Conservation (phyloP, 2,888 invertebrate genomes). For the Tubulanus polymorphus region DNA sequence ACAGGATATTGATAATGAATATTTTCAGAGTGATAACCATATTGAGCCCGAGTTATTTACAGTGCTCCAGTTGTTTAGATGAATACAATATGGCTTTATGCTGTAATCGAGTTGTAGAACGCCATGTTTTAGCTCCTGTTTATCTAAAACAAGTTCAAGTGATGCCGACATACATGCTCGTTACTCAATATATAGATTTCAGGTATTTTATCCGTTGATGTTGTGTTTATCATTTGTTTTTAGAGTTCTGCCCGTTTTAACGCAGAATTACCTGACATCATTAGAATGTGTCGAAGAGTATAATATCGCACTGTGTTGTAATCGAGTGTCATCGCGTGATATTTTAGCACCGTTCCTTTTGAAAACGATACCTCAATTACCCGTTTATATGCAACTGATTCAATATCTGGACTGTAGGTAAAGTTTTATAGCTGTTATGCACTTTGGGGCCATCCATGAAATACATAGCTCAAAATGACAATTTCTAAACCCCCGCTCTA, state of each 20-base stretch:
- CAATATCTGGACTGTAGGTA: slow-evolving; percentile 49
- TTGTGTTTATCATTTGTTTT: too few relatives aligned
- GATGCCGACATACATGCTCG: slow-evolving; percentile 42
- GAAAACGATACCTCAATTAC: slow-evolving; percentile 29
- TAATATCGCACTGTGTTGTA: slow-evolving; percentile 47
- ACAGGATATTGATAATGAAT: not conserved
- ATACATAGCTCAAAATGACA: too few relatives aligned
- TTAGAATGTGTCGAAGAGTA: slow-evolving; percentile 41
- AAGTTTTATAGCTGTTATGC: too few relatives aligned
- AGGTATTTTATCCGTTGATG: too few relatives aligned
- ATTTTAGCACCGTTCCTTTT: slow-evolving; percentile 39
- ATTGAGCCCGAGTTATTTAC: slow-evolving; percentile 33
- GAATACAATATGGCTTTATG: slow-evolving; percentile 48
- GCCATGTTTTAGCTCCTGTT: slow-evolving; percentile 36
- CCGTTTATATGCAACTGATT: slow-evolving; percentile 43
- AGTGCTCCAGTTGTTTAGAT: slow-evolving; percentile 34
- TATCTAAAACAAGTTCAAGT: slow-evolving; percentile 29
- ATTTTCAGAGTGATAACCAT: slow-evolving; percentile 35
- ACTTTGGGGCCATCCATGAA: too few relatives aligned
- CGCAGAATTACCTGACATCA: slow-evolving; percentile 29
- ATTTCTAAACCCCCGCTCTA: too few relatives aligned
- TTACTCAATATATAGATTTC: slow-evolving; percentile 47
- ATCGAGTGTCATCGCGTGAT: slow-evolving; percentile 26
- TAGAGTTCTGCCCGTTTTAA: slow-evolving; percentile 41
- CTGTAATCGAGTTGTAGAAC: slow-evolving; percentile 30